Evolutionary conservation across 2,888 invertebrate species (phyloP).

Genomic region (Drepanosiphum platanoidis): DNA sequence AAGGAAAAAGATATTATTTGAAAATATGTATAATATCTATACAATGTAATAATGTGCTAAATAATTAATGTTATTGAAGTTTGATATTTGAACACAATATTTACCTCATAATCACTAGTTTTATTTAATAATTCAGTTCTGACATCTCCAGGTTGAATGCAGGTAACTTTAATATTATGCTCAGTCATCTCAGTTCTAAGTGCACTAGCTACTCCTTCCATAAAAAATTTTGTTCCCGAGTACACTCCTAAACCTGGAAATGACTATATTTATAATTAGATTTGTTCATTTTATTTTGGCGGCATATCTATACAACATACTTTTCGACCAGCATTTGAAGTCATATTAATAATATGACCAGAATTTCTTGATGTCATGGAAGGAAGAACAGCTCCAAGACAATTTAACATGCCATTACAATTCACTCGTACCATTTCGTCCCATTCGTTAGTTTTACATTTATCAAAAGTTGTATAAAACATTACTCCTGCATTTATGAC

Average conservation of each 20-base stretch:
- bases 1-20: too few species aligned
- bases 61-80: neutral
- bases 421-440: conserved; percentile 68
- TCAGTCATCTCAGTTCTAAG: conserved; percentile 64
- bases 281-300: neutral
- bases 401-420: conserved; percentile 65
- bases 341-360: conserved; percentile 69
- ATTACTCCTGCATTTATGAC: conserved; percentile 71
- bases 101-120: conserved; percentile 64
- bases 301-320: conserved; percentile 56
- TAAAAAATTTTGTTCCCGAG: conserved; percentile 65
- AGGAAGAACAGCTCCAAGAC: conserved; percentile 68
- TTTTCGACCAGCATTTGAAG: conserved; percentile 65
- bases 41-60: neutral
- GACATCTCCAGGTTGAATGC: conserved; percentile 65
- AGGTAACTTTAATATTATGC: conserved; percentile 64
- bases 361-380: conserved; percentile 67
- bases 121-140: conserved; percentile 64
- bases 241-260: conserved; percentile 65
- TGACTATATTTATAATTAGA: conserved; percentile 63
- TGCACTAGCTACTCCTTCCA: conserved; percentile 64
- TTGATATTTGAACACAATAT: neutral
- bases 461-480: conserved; percentile 66
- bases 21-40: neutral
- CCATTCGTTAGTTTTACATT: conserved; percentile 68